Evolutionary conservation across 2,888 invertebrate species (phyloP), one percentile per base, ranked within the genome.

Genomic region (Cataglyphis altisquamis): DNA sequence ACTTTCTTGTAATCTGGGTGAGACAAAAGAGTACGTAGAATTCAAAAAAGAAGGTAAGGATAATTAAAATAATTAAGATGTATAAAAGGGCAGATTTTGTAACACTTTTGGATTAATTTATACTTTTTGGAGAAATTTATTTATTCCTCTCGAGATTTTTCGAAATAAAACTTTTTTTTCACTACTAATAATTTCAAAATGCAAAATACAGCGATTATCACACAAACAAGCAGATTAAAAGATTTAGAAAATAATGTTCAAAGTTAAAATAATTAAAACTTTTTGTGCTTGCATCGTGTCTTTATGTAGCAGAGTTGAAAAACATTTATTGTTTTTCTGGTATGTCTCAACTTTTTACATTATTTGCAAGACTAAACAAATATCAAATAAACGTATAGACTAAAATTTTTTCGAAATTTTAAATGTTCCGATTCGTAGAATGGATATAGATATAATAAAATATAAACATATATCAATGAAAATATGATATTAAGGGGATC

Each of bases 381-480:
- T 32, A 32, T 32, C 32, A 6, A 32, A 32, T 32, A 32, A 32
- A 32, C 6, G 0, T 32, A 32, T 32, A 6, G 32, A 32, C 32
- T 32, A 6, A 32, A 32, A 32, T 6, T 0, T 39, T 8, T 9
- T 39, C 39, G 8, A 39, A 21, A 21, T 21, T 21, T 1, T 39
- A 9, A 2, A 39, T 9, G 9, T 6, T 39, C 39, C 9, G 1
- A 39, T 39, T 10, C 3, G 15, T 0, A 63, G 45, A 39, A n/a
- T 45, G 12, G 15, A 63, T 60, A 87, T 87, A 85, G 86, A 86
- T 64, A 84, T 88, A 89, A 86, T 88, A 87, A 89, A 88, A 90
- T 32, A 32, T 32, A 4, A 32, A 32, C 32, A 0, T 6, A 32
- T 32, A 6, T 32, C 6, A 32, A 32, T 6, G 32, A 25, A 25